Evolutionary conservation across 2,113 vertebrate species (phyloP), one percentile per base, ranked within the genome.

Genomic region (Holacanthus passer): DNA sequence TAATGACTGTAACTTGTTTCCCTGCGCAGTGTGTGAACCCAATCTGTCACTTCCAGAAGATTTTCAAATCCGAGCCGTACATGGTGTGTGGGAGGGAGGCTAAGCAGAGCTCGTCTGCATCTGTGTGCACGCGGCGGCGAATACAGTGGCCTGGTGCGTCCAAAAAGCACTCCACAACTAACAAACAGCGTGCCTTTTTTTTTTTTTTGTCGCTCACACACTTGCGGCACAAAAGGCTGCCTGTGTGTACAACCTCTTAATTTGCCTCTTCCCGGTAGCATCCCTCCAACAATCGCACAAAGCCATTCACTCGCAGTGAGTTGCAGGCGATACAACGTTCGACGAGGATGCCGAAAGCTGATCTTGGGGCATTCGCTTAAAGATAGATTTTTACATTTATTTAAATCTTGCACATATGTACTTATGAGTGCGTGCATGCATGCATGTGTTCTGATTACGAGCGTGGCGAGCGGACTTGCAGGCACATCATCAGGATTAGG

Each of bases 11-110:
- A 84, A 90, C 87, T 89, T 88, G 88, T 91, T 92, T 89, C 75
- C 32, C 74, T 12, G 81, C 73, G 37, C 73, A 77, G 87, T 81
- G 63, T 35, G 60, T 93, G 92, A 93, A 92, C 92, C 90, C 91
- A 93, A 92, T 93, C 88, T 93, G 89, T 92, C 92, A 92, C 87
- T 89, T 91, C 73, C 66, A 82, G 85, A 72, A 79, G 73, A 91
- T 87, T 89, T 86, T 85, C 73, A 90, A 86, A 89, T 75, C 77
- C 56, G 11, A 82, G 87, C 29, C 50, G 76, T 77, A 60, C 56
- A 60, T 39, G 79, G 66, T 77, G 82, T 73, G 88, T 87, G 78
- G 83, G 89, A 69, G 76, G 85, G 59, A 48, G 83, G 68, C 81
- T 74, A 83, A 90, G 78, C 79, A 52, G 63, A 16, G 53, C 85